Conservation (phyloP, 2,113 vertebrate genomes). For the Dryoscopus gambensis region DNA sequence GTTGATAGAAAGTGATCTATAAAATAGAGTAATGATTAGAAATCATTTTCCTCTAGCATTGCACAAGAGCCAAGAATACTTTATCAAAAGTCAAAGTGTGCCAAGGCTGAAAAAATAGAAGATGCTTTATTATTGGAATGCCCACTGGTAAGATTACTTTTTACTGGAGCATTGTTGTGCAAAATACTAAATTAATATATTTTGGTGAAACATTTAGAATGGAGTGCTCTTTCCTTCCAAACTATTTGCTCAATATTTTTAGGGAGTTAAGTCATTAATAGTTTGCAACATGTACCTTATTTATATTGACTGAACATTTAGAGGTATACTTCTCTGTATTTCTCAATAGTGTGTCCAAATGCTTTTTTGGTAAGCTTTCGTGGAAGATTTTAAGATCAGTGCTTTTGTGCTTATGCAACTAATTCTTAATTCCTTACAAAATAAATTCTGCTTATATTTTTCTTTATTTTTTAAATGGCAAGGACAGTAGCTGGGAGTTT, state of each 20-base stretch:
- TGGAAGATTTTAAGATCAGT: neutral
- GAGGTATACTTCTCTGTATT: neutral
- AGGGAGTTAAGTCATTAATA: neutral
- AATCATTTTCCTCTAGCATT: constrained; percentile 75
- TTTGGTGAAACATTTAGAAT: neutral
- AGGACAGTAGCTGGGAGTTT: neutral
- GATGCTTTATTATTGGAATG: constrained; percentile 91
- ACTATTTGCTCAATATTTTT: neutral
- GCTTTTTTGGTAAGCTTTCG: neutral
- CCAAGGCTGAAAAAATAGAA: constrained; percentile 91
- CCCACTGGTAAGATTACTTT: constrained; percentile 84
- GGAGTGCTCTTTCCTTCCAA: neutral
- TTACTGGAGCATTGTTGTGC: neutral
- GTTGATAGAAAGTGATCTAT: neutral
- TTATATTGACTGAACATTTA: neutral
- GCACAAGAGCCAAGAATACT: constrained; percentile 81
- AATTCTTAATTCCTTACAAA: neutral
- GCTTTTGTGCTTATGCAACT: neutral
- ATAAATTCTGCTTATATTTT: neutral
- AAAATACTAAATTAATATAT: neutral
- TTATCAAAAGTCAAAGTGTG: constrained; percentile 84
- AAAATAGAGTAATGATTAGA: constrained; percentile 33
- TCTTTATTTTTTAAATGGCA: neutral
- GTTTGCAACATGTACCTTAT: neutral
- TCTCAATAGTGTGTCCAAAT: neutral